These are phyloP conservation scores for Lepus americanus DNA, from an alignment of 2,113 vertebrate genomes.

Conservation along the genomic window DNA sequence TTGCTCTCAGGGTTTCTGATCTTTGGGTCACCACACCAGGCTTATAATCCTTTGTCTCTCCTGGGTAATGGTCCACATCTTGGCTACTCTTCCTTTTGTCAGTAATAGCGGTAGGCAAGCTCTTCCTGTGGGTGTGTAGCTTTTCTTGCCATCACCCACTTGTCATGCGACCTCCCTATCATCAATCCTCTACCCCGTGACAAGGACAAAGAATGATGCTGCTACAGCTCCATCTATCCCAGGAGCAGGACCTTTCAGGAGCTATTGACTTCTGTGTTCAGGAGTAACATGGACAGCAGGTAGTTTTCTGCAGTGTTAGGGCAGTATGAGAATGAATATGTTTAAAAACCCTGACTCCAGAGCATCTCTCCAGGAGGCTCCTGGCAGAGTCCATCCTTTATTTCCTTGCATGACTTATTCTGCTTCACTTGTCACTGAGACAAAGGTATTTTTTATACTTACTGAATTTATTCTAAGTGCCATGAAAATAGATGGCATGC, in stretches of 20 bases:
- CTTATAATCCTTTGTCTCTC: neutral
- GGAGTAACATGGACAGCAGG: neutral
- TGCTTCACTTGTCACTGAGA: slow-evolving; percentile 57
- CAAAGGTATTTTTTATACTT: slow-evolving; percentile 9
- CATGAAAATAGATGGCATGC: slow-evolving; percentile 24
- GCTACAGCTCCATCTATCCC: neutral
- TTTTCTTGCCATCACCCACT: neutral
- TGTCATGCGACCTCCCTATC: neutral
- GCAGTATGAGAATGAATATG: neutral
- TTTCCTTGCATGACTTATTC: slow-evolving; percentile 30
- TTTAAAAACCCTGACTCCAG: slow-evolving; percentile 21
- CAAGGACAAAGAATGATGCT: neutral
- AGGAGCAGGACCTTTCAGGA: neutral
- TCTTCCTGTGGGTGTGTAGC: neutral
- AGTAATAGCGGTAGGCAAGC: neutral
- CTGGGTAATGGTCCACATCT: neutral
- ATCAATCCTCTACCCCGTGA: neutral
- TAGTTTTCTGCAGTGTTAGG: neutral
- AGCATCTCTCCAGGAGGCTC: neutral
- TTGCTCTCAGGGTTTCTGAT: neutral
- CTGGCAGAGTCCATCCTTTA: slow-evolving; percentile 9
- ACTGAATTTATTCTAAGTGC: slow-evolving; percentile 5
- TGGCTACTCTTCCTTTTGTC: neutral
- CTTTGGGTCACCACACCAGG: neutral
- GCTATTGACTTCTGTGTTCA: neutral